Percentiles rank a stretch among this genome's conserved stretches.
phyloP scores from a whole-genome alignment of 2,113 vertebrate genomes.

The Ceyx melanurus region DNA sequence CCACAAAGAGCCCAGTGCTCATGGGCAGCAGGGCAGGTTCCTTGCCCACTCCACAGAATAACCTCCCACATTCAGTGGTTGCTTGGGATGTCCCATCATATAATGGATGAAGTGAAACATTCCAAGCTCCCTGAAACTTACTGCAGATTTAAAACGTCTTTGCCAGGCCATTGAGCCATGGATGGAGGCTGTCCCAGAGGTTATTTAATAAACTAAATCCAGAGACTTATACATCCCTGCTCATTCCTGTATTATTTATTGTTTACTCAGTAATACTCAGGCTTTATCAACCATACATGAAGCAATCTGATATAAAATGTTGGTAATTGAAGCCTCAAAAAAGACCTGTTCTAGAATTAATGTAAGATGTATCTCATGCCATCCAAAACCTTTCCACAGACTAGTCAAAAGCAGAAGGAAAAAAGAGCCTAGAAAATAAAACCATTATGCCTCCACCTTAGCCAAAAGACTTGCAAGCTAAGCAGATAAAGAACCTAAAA shows the following conservation, averaged over 20 bases:
- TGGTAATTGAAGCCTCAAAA: neutral
- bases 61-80: rapidly evolving
- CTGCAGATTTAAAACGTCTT: neutral
- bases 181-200: neutral
- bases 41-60: neutral
- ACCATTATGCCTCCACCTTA: neutral
- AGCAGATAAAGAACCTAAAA: neutral
- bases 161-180: neutral
- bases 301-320: neutral
- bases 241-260: neutral
- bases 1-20: neutral
- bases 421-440: neutral
- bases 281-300: neutral
- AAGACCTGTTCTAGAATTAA: neutral
- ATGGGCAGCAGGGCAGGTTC: neutral
- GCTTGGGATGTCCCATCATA: neutral
- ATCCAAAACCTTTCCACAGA: neutral
- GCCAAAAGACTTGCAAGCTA: neutral
- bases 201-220: neutral
- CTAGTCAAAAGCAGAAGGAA: neutral
- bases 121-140: neutral
- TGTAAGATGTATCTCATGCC: neutral
- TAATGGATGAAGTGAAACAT: neutral
- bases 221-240: neutral
- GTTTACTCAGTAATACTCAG: neutral